phyloP scores from a whole-genome alignment of 2,888 invertebrate species.

The Julus scandinavius region DNA sequence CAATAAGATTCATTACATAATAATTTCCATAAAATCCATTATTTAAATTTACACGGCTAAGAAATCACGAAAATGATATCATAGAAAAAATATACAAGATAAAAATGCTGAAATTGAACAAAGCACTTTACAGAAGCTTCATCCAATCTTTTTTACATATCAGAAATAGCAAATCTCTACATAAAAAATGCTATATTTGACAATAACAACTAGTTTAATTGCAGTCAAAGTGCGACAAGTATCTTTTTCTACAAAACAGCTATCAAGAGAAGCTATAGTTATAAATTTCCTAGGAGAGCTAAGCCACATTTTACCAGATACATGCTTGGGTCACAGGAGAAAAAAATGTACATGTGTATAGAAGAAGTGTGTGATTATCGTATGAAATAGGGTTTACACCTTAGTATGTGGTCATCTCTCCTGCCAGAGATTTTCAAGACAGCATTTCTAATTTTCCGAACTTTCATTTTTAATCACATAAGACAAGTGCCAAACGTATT shows the following conservation, averaged over 20 bases:
- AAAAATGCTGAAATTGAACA: no score
- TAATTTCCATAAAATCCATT: no score
- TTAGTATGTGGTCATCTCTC: conserved; percentile 33
- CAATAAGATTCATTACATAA: no score
- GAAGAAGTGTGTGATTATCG: background rate
- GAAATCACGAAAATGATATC: background rate
- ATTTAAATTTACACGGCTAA: background rate
- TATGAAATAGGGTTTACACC: background rate
- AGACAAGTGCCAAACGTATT: conserved; percentile 5
- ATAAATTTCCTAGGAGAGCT: background rate
- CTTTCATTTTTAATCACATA: background rate
- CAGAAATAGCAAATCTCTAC: background rate
- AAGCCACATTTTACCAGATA: conserved; percentile 24
- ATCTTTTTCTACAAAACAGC: conserved; percentile 1
- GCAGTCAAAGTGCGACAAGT: conserved; percentile 33
- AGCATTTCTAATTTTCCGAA: conserved; percentile 6
- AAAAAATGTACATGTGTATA: conserved; percentile 23
- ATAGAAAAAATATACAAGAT: no score
- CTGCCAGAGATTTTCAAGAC: conserved; percentile 26
- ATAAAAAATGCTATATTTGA: background rate
- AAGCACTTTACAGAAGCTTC: no score
- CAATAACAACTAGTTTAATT: conserved; percentile 5
- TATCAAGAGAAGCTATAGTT: background rate
- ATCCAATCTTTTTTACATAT: background rate
- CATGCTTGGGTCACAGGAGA: conserved; percentile 6